Base-by-base conservation (phyloP, 1,140 invertebrate species). In the Drosophila takahashii region DNA sequence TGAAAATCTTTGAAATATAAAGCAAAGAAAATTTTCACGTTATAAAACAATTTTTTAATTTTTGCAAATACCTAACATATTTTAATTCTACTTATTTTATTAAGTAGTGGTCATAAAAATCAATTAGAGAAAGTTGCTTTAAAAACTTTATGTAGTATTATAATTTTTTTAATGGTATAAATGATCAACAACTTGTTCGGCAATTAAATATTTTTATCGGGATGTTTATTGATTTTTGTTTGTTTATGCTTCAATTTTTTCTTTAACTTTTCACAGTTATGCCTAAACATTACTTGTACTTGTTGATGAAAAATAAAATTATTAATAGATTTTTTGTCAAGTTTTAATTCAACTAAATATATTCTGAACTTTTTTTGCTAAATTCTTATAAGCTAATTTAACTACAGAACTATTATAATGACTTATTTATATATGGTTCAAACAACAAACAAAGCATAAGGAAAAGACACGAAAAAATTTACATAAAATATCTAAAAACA, bases 401-500 rank as follows among this genome's bases (percentile, higher is more conserved):
- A 26, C 51, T 74, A 66, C 27, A 51, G 6, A 34, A 51, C 66
- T 66, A 48, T 54, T 47, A 11, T 42, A 34, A 42, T 36, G 34
- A 52, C n/a, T 15, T 45, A 36, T 39, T 26, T 4, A 41, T 50
- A 39, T 26, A 37, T 37, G 18, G 39, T 18, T 71, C 79, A 70
- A 77, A 71, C 75, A 89, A 87, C 76, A 87, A 87, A 89, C 58
- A 86, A 89, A 89, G 75, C 79, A 84, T 66, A 77, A 61, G 44
- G 51, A 76, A 56, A n/a, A 65, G 62, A 60, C 22, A 44, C 34
- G 70, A 65, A 73, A 78, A 83, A 78, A 89, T 79, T 77, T 83
- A 87, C 79, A 84, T 84, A 89, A 87, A 87, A 87, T 89, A 89
- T 89, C 83, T 89, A 89, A 89, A 89, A 87, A 89, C 67, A 89